Percentiles rank a stretch among this genome's conserved stretches.
phyloP scores from a whole-genome alignment of 2,888 invertebrate species.

The Plusia festucae region DNA sequence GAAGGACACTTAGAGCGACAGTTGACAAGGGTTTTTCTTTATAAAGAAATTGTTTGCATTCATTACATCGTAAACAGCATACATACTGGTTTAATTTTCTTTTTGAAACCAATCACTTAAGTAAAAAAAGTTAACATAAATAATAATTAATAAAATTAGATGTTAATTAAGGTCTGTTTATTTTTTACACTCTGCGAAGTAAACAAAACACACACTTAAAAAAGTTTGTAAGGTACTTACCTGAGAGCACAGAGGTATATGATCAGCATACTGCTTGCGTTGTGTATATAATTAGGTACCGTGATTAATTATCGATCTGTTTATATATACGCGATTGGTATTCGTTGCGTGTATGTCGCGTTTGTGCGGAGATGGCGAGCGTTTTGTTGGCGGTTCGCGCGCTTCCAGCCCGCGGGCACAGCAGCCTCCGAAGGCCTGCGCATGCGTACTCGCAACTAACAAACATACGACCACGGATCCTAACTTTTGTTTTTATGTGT shows the following conservation, averaged over 20 bases:
- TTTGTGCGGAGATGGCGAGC: slow-evolving; percentile 65
- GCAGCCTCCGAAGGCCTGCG: slow-evolving; percentile 59
- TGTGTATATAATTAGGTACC: slow-evolving; percentile 10
- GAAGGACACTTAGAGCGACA: slow-evolving; percentile 46
- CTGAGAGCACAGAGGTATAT: slow-evolving; percentile 26
- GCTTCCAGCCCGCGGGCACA: slow-evolving; percentile 58
- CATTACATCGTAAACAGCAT: slow-evolving; percentile 36
- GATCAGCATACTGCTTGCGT: slow-evolving; percentile 28
- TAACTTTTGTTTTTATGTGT: slow-evolving; percentile 36
- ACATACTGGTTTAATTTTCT: slow-evolving; percentile 3
- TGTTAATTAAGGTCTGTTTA: neutral
- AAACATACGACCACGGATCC: slow-evolving; percentile 51
- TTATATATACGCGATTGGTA: slow-evolving; percentile 55
- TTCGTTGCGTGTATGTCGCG: slow-evolving; percentile 67
- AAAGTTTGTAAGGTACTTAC: slow-evolving; percentile 47
- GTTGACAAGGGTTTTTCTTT: slow-evolving; percentile 70
- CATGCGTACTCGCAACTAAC: slow-evolving; percentile 64
- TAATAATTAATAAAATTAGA: neutral
- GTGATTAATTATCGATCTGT: slow-evolving; percentile 34
- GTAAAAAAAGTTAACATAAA: neutral
- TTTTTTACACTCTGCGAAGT: slow-evolving; percentile 17
- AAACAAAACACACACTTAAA: slow-evolving; percentile 17
- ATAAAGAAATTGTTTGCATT: slow-evolving; percentile 61
- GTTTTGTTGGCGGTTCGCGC: slow-evolving; percentile 65
- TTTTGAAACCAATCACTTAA: neutral